Evolutionary conservation across 1,140 invertebrate species (phyloP).

Genomic region (Euschistus heros): DNA sequence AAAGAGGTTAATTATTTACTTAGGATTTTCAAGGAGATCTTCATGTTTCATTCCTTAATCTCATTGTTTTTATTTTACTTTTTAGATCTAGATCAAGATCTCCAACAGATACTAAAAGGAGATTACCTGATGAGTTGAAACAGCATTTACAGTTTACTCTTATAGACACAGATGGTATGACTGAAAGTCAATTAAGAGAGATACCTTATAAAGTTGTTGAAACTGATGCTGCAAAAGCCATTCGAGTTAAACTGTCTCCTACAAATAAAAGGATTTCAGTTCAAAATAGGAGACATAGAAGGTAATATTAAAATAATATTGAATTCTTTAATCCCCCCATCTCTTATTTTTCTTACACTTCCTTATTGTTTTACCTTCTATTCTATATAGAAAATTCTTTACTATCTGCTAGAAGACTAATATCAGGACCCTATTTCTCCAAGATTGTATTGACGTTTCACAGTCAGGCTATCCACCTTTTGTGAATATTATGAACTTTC

Average conservation of each 20-base stretch:
- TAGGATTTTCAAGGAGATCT: no score
- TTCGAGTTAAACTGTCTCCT: conserved; percentile 39
- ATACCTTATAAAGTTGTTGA: conserved; percentile 85
- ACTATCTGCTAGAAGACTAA: no score
- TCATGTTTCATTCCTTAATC: background rate
- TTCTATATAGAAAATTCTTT: no score
- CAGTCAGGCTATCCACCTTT: no score
- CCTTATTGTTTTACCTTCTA: no score
- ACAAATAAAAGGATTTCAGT: conserved; percentile 23
- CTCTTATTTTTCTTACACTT: no score
- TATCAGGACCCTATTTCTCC: no score
- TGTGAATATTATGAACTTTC: no score
- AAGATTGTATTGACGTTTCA: no score
- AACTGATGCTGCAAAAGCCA: conserved; percentile 33
- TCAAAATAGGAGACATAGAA: background rate
- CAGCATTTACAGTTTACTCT: conserved; percentile 79
- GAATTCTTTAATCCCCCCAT: no score
- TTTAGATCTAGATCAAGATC: conserved; percentile 53
- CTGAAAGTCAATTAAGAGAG: conserved; percentile 74
- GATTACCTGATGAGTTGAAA: conserved; percentile 44
- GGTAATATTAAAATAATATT: background rate
- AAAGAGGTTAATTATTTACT: background rate
- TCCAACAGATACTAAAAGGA: conserved; percentile 51
- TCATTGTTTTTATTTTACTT: conserved; percentile 3
- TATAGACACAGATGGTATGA: conserved; percentile 79